Conservation (phyloP, 2,888 invertebrate genomes). For the Tineola bisselliella region DNA sequence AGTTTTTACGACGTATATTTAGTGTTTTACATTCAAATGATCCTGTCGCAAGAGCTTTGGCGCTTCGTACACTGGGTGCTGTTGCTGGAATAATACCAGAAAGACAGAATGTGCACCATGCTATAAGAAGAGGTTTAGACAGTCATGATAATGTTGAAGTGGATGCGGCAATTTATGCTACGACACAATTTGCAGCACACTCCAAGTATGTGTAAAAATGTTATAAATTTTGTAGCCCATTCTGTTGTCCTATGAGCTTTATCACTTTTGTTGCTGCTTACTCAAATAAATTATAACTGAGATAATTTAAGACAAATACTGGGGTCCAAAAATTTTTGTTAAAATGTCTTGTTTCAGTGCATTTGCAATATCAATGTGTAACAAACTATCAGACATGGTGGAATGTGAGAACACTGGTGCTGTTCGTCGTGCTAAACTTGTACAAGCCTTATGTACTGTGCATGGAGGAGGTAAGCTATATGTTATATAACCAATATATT, state of each 20-base stretch:
- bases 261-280: no score
- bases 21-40: slow-evolving; percentile 97
- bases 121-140: slow-evolving; percentile 89
- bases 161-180: slow-evolving; percentile 95
- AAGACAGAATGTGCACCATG: slow-evolving; percentile 94
- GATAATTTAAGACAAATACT: no score
- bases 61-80: slow-evolving; percentile 88
- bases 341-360: slow-evolving; percentile 63
- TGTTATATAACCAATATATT: no score
- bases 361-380: slow-evolving; percentile 96
- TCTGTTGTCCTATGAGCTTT: no score
- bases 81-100: slow-evolving; percentile 94
- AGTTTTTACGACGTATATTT: slow-evolving; percentile 84
- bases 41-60: slow-evolving; percentile 92
- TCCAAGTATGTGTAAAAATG: slow-evolving; percentile 75
- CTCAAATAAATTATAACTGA: no score
- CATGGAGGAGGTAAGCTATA: slow-evolving; percentile 74
- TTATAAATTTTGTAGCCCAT: slow-evolving; percentile 15
- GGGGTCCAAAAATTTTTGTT: no score
- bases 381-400: slow-evolving; percentile 95
- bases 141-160: slow-evolving; percentile 96
- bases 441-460: slow-evolving; percentile 92
- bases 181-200: slow-evolving; percentile 92
- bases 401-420: slow-evolving; percentile 92
- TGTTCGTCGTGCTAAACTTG: slow-evolving; percentile 88